A percentile compares a stretch with the other conserved stretches of the same genome.
phyloP scores from a whole-genome alignment of 1,140 invertebrate genomes.

The Caerostris extrusa region DNA sequence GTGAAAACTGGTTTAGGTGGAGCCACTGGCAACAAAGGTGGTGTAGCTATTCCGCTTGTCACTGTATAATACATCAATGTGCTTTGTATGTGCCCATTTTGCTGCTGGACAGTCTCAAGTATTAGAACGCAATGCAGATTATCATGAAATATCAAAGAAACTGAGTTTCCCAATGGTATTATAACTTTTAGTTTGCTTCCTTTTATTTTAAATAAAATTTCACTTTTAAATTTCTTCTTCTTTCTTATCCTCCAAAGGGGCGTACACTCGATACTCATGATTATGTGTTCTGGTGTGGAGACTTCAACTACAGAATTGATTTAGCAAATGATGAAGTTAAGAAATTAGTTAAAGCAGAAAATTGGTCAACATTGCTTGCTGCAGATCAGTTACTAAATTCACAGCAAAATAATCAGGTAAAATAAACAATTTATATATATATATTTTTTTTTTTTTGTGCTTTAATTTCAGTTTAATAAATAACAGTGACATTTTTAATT shows the following conservation, averaged over 20 bases:
- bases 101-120: conserved; percentile 98
- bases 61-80: conserved; percentile 94
- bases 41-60: conserved; percentile 96
- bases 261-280: conserved; percentile 96
- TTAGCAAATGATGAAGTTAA: conserved; percentile 97
- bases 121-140: conserved; percentile 97
- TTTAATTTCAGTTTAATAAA: too few species aligned
- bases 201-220: neutral
- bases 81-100: conserved; percentile 99
- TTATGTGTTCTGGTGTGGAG: conserved; percentile 99
- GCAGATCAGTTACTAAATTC: conserved; percentile 93
- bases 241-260: conserved; percentile 83
- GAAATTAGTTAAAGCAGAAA: conserved; percentile 89
- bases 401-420: conserved; percentile 82
- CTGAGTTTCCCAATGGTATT: conserved; percentile 94
- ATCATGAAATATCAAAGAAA: conserved; percentile 96
- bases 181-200: neutral
- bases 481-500: too few species aligned
- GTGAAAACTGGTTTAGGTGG: conserved; percentile 99
- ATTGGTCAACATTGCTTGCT: conserved; percentile 90
- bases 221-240: neutral
- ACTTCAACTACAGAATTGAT: conserved; percentile 99
- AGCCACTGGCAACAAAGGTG: conserved; percentile 96
- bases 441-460: too few species aligned
- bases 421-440: neutral